Conservation (phyloP, 1,140 invertebrate genomes). For the Globodera ellingtonae region DNA sequence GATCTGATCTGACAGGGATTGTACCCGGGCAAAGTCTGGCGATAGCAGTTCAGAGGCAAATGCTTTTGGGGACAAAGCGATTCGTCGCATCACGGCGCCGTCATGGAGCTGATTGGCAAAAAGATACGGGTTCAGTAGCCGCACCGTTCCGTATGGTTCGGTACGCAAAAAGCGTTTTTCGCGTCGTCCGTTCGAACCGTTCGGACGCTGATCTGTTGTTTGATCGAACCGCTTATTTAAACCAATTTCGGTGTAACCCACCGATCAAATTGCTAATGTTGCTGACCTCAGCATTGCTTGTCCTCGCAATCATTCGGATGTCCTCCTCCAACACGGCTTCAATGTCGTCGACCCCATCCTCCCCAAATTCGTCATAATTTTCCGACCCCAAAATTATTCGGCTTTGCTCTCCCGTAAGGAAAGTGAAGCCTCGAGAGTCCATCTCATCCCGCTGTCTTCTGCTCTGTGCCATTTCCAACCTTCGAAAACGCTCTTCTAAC, state of each 20-base stretch:
- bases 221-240: neutral
- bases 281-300: neutral
- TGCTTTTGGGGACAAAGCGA: constrained; percentile 33
- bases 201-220: neutral
- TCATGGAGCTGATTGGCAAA: constrained; percentile 26
- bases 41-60: constrained; percentile 19
- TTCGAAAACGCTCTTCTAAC: constrained; percentile 19
- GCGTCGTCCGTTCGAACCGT: neutral
- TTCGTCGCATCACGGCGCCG: constrained; percentile 21
- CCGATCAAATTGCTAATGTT: neutral
- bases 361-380: neutral
- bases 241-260: neutral
- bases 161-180: constrained; percentile 8
- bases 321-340: constrained; percentile 13
- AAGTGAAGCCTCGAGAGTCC: constrained; percentile 20
- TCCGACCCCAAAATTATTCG: neutral
- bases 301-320: neutral
- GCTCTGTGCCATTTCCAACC: constrained; percentile 16
- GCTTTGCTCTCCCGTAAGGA: constrained; percentile 21
- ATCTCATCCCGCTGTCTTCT: constrained; percentile 19
- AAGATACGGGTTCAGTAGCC: constrained; percentile 1
- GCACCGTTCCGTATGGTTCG: neutral
- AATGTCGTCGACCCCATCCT: constrained; percentile 9
- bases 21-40: constrained; percentile 32
- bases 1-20: constrained; percentile 5